These are phyloP conservation scores for Eulemur rubriventer DNA, from an alignment of 2,797 vertebrate genomes.

Conservation along the genomic window DNA sequence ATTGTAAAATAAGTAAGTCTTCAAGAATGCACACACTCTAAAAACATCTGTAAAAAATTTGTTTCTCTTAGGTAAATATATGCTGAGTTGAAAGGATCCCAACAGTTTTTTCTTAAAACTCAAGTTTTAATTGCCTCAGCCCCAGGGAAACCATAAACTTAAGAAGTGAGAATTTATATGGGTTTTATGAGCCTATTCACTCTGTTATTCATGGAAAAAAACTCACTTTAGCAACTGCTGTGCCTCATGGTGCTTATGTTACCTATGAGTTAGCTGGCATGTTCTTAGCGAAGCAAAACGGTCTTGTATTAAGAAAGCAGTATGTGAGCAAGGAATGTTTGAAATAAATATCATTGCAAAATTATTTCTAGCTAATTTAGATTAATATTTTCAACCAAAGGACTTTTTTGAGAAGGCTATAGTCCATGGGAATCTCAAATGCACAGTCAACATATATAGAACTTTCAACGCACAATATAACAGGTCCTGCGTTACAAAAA, in stretches of 20 bases:
- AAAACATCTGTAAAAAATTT: background rate
- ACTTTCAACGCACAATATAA: background rate
- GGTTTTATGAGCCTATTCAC: constrained; percentile 79
- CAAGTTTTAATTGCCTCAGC: constrained; percentile 76
- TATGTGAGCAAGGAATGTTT: background rate
- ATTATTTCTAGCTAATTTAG: constrained; percentile 17
- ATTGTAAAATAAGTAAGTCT: background rate
- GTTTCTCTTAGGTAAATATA: background rate
- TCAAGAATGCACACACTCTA: background rate
- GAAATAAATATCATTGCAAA: background rate
- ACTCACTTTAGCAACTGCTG: constrained; percentile 68
- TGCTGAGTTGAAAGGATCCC: background rate
- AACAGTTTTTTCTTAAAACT: constrained; percentile 37
- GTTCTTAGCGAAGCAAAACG: constrained; percentile 15
- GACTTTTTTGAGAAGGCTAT: background rate
- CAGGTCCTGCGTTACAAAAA: background rate
- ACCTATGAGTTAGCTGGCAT: constrained; percentile 42
- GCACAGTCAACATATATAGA: background rate
- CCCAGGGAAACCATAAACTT: constrained; percentile 72
- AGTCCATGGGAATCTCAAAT: background rate
- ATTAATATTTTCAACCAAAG: background rate
- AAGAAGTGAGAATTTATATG: constrained; percentile 61
- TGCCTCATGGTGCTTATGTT: constrained; percentile 29
- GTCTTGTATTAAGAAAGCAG: background rate
- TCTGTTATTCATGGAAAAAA: constrained; percentile 64